Conservation (phyloP, 2,113 vertebrate genomes). For the Brachyistius frenatus region DNA sequence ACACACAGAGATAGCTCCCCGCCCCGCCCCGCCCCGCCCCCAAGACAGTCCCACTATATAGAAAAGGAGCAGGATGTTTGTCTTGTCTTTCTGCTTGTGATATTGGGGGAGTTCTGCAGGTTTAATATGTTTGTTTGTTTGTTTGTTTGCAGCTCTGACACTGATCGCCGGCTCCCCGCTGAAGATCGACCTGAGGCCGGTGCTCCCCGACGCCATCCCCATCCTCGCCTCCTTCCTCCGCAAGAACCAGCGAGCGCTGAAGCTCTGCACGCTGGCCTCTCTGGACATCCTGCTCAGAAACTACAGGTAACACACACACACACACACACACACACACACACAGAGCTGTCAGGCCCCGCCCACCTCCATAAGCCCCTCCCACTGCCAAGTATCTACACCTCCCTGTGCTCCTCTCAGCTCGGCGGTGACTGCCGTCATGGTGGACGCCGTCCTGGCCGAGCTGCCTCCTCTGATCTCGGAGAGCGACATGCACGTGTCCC, state of each 20-base stretch:
- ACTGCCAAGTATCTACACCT: too few relatives aligned
- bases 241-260: constrained; percentile 97
- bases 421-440: constrained; percentile 93
- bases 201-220: constrained; percentile 95
- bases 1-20: too few relatives aligned
- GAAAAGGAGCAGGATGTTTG: too few relatives aligned
- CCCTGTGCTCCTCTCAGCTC: constrained; percentile 57
- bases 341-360: neutral
- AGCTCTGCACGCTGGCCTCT: constrained; percentile 95
- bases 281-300: constrained; percentile 97
- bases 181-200: constrained; percentile 94
- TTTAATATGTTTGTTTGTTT: neutral
- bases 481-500: constrained; percentile 99
- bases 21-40: too few relatives aligned
- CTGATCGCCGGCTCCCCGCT: constrained; percentile 95
- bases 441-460: constrained; percentile 97
- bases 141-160: constrained; percentile 86
- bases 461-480: constrained; percentile 98
- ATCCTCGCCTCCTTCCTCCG: constrained; percentile 98
- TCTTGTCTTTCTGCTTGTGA: too few relatives aligned
- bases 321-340: neutral
- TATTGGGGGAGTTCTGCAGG: neutral
- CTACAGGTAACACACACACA: constrained; percentile 85
- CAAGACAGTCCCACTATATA: too few relatives aligned
- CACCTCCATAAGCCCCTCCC: too few relatives aligned